phyloP scores from a whole-genome alignment of 64 coral and sea anemone species.

The Hydrozoanthus tunicans region DNA sequence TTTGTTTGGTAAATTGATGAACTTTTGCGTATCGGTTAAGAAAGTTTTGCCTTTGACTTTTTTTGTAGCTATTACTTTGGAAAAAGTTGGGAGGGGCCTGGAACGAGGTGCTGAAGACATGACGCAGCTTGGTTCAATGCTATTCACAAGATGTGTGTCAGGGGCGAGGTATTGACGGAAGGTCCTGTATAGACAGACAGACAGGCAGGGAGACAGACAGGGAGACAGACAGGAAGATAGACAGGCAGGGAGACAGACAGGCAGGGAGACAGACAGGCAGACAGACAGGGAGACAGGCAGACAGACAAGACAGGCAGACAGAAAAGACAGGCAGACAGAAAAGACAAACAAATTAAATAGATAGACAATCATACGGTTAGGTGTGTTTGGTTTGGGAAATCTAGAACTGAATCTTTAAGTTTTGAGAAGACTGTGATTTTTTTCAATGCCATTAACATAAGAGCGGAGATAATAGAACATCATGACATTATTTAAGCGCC shows the following conservation, averaged over 20 bases:
- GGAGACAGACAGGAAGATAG: too few species aligned
- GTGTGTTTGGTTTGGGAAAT: not conserved
- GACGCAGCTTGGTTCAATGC: slow-evolving; percentile 92
- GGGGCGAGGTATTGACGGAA: slow-evolving; percentile 83
- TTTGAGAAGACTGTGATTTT: too few species aligned
- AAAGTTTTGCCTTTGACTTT: not conserved
- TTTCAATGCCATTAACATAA: too few species aligned
- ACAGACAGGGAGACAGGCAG: not conserved
- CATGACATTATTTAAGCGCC: too few species aligned
- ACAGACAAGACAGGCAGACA: not conserved
- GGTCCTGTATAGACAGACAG: not conserved
- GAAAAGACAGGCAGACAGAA: not conserved
- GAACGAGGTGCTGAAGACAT: slow-evolving; percentile 52
- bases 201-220: not conserved
- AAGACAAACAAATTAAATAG: not conserved
- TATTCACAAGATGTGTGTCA: slow-evolving; percentile 97
- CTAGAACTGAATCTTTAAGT: not conserved
- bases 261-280: too few species aligned
- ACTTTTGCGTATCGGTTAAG: too few species aligned
- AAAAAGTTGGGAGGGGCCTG: slow-evolving; percentile 57
- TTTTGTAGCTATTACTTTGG: slow-evolving; percentile 79
- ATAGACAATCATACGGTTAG: not conserved
- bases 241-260: not conserved
- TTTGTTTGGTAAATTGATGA: too few species aligned
- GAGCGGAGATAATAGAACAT: too few species aligned